These are phyloP conservation scores for Syngnathus rostellatus DNA, from an alignment of 2,797 vertebrate species.

Conservation along the genomic window DNA sequence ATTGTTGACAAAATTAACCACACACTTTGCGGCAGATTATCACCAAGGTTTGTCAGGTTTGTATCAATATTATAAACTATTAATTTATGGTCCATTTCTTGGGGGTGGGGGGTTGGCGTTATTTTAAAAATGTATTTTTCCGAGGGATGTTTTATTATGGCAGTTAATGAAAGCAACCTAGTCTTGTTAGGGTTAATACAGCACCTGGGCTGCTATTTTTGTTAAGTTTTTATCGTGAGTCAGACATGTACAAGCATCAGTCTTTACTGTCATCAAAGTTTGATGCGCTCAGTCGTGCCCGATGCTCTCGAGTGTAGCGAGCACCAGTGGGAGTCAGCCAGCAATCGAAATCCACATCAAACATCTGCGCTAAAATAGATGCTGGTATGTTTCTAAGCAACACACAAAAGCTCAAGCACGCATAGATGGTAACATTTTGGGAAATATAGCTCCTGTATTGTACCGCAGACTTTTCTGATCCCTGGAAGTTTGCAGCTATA, in stretches of 20 bases:
- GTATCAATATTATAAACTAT: not conserved
- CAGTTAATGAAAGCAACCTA: not conserved
- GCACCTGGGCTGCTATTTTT: not conserved
- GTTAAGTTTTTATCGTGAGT: not conserved
- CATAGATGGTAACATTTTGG: constrained; percentile 33
- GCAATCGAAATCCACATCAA: constrained; percentile 41
- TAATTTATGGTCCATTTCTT: not conserved
- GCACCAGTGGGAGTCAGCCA: constrained; percentile 48
- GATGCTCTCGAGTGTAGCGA: constrained; percentile 25
- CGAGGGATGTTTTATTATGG: not conserved
- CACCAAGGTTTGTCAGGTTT: not conserved
- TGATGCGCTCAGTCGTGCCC: constrained; percentile 33
- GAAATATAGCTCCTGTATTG: constrained; percentile 30
- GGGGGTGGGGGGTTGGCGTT: not conserved
- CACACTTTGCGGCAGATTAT: not conserved
- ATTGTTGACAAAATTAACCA: constrained; percentile 1
- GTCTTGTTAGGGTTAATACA: not conserved
- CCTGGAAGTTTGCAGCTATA: constrained; percentile 39
- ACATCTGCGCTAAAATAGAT: constrained; percentile 34
- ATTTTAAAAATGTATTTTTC: not conserved
- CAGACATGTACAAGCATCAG: constrained; percentile 1
- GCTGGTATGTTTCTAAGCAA: constrained; percentile 54
- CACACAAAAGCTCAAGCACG: constrained; percentile 31
- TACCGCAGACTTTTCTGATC: constrained; percentile 43
- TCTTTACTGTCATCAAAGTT: constrained; percentile 23